A percentile compares a stretch with the other conserved stretches of the same genome.
Conservation (phyloP, 2,113 vertebrate species). For the Camelus bactrianus region DNA sequence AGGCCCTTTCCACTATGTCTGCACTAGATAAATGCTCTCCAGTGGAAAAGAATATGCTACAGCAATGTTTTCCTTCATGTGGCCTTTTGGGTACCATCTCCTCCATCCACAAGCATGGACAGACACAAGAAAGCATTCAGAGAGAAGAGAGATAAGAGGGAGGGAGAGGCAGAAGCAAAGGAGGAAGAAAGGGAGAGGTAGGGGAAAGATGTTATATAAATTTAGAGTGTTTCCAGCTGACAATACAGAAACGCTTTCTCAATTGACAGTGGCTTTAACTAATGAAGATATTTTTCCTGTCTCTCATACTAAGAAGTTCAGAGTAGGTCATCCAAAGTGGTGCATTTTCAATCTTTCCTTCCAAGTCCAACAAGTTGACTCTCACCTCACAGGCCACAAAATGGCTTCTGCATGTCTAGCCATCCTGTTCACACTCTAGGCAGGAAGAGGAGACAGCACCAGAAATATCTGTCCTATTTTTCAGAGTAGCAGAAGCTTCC, state of each 20-base stretch:
- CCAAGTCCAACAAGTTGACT: not conserved
- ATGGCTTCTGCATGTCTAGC: not conserved
- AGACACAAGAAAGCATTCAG: not conserved
- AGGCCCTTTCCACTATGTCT: not conserved
- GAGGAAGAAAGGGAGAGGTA: not conserved
- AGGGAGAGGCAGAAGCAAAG: not conserved
- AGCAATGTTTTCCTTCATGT: not conserved
- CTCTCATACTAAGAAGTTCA: not conserved
- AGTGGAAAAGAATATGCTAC: not conserved
- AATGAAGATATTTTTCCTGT: not conserved
- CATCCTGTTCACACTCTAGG: not conserved
- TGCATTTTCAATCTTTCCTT: not conserved
- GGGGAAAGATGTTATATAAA: not conserved
- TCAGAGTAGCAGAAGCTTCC: not conserved
- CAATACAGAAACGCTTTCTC: not conserved
- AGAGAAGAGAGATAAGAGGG: not conserved
- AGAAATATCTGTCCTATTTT: not conserved
- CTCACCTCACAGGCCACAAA: not conserved
- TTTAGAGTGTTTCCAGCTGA: not conserved
- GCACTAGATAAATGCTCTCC: not conserved
- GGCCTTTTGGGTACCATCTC: not conserved
- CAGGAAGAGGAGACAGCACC: not conserved
- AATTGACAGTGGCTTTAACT: not conserved
- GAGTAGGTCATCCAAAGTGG: not conserved
- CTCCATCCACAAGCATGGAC: not conserved